These are phyloP conservation scores for Globodera rostochiensis DNA, from an alignment of 1,140 invertebrate genomes.

Conservation along the genomic window DNA sequence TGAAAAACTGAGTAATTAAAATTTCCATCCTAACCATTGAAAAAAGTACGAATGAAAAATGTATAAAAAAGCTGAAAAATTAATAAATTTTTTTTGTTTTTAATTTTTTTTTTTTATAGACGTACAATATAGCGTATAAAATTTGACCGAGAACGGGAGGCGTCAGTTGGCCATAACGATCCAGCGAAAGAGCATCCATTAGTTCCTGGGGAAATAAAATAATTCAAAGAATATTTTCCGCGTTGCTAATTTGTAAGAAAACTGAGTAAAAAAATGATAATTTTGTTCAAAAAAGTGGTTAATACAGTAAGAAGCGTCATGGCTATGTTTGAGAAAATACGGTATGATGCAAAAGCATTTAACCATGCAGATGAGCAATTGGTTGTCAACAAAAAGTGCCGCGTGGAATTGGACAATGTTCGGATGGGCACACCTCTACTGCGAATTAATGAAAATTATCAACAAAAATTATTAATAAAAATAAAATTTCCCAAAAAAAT, in stretches of 20 bases:
- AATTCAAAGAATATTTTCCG: too few species aligned
- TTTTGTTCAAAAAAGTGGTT: too few species aligned
- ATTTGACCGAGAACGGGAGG: conserved; percentile 53
- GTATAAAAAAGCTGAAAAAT: too few species aligned
- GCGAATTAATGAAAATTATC: conserved; percentile 5
- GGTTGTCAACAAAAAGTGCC: conserved; percentile 94
- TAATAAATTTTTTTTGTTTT: too few species aligned
- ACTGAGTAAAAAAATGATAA: neutral
- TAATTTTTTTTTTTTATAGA: too few species aligned
- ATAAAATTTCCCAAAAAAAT: too few species aligned
- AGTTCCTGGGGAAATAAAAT: conserved; percentile 76
- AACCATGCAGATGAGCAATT: conserved; percentile 86
- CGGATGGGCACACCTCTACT: conserved; percentile 77
- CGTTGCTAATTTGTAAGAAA: too few species aligned
- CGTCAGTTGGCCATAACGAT: conserved; percentile 66
- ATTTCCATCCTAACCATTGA: too few species aligned
- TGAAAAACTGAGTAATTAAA: too few species aligned
- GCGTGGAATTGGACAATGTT: conserved; percentile 99
- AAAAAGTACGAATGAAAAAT: too few species aligned
- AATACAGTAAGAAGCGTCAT: too few species aligned
- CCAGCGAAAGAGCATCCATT: conserved; percentile 75
- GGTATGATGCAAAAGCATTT: neutral
- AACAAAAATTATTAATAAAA: neutral
- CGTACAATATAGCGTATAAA: neutral
- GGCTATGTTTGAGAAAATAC: too few species aligned